These are phyloP conservation scores for Oryzias dopingdopingensis DNA, from an alignment of 2,797 vertebrate species.

Conservation along the genomic window DNA sequence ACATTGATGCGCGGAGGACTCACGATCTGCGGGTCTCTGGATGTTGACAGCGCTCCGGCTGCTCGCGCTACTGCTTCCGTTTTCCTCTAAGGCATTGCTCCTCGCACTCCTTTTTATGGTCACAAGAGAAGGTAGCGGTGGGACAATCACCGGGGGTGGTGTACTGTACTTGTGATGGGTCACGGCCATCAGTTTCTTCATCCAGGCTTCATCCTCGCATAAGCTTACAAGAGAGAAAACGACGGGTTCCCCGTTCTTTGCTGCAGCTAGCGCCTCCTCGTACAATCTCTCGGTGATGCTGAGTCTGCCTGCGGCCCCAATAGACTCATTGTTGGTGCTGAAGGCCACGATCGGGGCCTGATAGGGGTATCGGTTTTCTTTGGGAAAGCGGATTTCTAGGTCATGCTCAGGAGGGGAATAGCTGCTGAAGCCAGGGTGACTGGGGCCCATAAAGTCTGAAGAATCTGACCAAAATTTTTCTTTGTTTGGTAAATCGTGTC, in stretches of 20 bases:
- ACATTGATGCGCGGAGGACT: conserved; percentile 27
- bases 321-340: conserved; percentile 86
- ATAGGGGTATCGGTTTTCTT: conserved; percentile 88
- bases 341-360: conserved; percentile 92
- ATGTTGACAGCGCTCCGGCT: conserved; percentile 37
- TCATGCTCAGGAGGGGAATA: conserved; percentile 81
- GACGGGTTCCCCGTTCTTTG: conserved; percentile 84
- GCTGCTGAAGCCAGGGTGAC: conserved; percentile 80
- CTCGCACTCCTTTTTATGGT: conserved; percentile 57
- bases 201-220: conserved; percentile 85
- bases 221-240: conserved; percentile 88
- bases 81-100: conserved; percentile 47
- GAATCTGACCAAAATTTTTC: conserved; percentile 37
- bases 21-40: conserved; percentile 52
- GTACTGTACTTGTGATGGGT: conserved; percentile 88
- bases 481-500: conserved; percentile 80
- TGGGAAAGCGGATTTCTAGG: conserved; percentile 91
- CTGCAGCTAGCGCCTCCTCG: conserved; percentile 82
- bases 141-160: conserved; percentile 70
- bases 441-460: conserved; percentile 45
- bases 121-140: conserved; percentile 25
- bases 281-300: conserved; percentile 88
- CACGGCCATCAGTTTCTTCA: conserved; percentile 79
- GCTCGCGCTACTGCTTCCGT: conserved; percentile 31
- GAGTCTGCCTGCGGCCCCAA: conserved; percentile 85